Evolutionary conservation across 2,797 vertebrate species (phyloP).

Genomic region (Petrocephalus sullivani): DNA sequence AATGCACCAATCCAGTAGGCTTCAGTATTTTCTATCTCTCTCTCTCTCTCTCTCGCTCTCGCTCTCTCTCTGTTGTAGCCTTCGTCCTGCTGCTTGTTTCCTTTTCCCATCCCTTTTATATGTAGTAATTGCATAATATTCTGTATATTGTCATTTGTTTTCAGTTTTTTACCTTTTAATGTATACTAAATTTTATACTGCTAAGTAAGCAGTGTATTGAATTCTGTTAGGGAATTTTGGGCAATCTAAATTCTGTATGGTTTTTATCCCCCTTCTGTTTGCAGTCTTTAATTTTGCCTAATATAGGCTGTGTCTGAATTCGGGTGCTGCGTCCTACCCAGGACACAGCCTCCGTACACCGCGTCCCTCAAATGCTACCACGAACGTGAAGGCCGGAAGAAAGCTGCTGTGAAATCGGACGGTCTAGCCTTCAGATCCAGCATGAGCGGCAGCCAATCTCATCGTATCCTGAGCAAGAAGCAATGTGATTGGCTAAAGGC

Average conservation of each 20-base stretch:
- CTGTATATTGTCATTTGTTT: not conserved
- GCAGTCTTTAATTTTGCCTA: not conserved
- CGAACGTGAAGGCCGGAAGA: too few relatives aligned
- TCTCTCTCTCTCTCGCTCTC: constrained; percentile 49
- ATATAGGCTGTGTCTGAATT: not conserved
- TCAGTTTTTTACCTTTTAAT: not conserved
- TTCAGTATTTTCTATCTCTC: constrained; percentile 72
- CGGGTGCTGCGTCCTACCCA: too few relatives aligned
- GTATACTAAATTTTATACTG: not conserved
- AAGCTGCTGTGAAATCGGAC: too few relatives aligned
- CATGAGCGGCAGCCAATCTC: too few relatives aligned
- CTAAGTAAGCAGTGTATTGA: not conserved
- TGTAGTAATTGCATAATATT: not conserved
- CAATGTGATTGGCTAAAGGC: too few relatives aligned
- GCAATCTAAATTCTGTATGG: not conserved
- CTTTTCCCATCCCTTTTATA: not conserved
- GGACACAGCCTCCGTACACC: too few relatives aligned
- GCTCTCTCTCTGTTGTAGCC: constrained; percentile 46
- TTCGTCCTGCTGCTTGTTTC: not conserved
- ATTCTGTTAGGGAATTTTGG: not conserved
- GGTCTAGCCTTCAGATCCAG: too few relatives aligned
- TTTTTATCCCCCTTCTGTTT: not conserved
- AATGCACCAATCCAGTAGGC: constrained; percentile 81
- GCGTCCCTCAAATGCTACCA: too few relatives aligned
- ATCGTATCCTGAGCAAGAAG: too few relatives aligned